Evolutionary conservation across 2,888 invertebrate genomes (phyloP), one percentile per base, ranked within the genome.

Genomic region (Blomia tropicalis): DNA sequence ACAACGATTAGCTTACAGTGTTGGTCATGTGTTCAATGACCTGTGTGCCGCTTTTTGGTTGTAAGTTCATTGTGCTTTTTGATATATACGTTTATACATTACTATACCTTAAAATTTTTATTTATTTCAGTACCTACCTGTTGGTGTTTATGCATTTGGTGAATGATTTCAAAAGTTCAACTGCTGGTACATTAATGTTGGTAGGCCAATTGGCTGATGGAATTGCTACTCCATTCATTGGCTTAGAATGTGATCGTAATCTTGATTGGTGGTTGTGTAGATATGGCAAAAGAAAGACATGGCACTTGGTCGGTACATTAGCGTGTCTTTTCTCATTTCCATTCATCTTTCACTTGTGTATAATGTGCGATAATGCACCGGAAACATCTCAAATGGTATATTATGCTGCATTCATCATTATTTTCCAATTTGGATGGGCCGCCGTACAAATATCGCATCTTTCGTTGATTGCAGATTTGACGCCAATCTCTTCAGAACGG

Each of bases 381-480:
- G 78, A 80, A 69, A 81, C 81, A 79, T 82, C 83, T 25, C 81
- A 84, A 74, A 76, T 87, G 72, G 77, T 82, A 69, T 87, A 87
- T 72, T 87, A 82, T 74, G 79, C 81, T 29, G 78, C 83, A 59
- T 86, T 87, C 71, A 83, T 87, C 59, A 74, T 82, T 53, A 82
- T 91, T 71, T 89, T 87, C 73, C 90, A 91, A 79, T 86, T 91
- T 75, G 91, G 90, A 19, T 91, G 91, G 91, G 90, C 91, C 3
- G 77, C 86, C 0, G 84, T 86, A 0, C 91, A 91, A 77, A 88
- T 92, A 70, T 87, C 89, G 25, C 91, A 92, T 73, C 77, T 92
- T 65, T 84, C 90, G 19, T 77, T 91, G 56, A 89, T 91, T 70
- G 87, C 90, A 0, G 85, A 86, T 71, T 74, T 87, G 47, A 82